Conservation (phyloP, 2,797 vertebrate species). For the Gadopsis bispinosus region DNA sequence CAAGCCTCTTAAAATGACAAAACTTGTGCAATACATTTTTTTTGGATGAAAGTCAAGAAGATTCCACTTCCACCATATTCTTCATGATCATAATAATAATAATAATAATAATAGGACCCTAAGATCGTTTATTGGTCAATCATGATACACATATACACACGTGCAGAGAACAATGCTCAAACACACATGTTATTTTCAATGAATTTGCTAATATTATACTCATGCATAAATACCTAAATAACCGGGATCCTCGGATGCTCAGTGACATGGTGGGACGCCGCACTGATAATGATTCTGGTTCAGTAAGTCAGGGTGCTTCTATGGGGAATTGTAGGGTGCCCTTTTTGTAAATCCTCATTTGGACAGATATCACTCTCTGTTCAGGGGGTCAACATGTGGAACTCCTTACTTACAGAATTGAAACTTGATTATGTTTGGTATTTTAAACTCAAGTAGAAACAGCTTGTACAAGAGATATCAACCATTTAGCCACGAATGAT, state of each 20-base stretch:
- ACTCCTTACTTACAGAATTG: background rate
- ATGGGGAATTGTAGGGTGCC: background rate
- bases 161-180: too few relatives aligned
- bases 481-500: background rate
- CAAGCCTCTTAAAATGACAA: background rate
- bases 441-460: background rate
- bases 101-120: too few relatives aligned
- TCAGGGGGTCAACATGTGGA: background rate
- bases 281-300: background rate
- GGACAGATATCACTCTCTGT: background rate
- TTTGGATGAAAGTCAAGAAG: background rate
- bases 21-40: background rate
- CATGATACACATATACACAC: too few relatives aligned
- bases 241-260: background rate
- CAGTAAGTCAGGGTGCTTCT: background rate
- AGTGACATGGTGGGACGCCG: background rate
- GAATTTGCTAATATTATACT: background rate
- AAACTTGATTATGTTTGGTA: background rate
- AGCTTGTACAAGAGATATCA: background rate
- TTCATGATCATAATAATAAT: too few relatives aligned
- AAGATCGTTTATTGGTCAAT: too few relatives aligned
- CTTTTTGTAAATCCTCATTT: background rate
- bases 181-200: background rate
- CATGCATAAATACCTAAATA: background rate
- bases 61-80: background rate